phyloP scores from a whole-genome alignment of 2,888 invertebrate species.

The Mechanitis messenoides region DNA sequence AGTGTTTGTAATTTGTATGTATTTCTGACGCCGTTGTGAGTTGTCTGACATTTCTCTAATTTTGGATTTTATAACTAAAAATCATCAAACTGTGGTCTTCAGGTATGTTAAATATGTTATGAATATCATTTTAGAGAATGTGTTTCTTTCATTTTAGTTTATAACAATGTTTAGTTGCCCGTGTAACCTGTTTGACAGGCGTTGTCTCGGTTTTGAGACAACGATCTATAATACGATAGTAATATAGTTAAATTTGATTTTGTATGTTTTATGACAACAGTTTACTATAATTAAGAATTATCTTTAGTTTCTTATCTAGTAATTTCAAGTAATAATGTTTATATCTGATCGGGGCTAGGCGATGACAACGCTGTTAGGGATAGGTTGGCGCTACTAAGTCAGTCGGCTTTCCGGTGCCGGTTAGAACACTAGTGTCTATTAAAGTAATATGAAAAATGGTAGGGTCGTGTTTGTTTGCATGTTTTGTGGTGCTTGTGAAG shows the following conservation, averaged over 20 bases:
- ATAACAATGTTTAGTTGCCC: slow-evolving; percentile 17
- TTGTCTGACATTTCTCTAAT: slow-evolving; percentile 62
- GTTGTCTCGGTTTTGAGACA: slow-evolving; percentile 53
- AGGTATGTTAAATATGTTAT: slow-evolving; percentile 57
- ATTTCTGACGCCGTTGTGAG: slow-evolving; percentile 69
- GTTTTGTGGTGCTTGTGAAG: slow-evolving; percentile 50
- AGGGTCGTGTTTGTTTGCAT: slow-evolving; percentile 46
- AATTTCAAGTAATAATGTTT: slow-evolving; percentile 52
- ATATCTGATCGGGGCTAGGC: slow-evolving; percentile 50
- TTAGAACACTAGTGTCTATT: slow-evolving; percentile 57
- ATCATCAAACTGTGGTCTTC: slow-evolving; percentile 65
- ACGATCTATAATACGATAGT: slow-evolving; percentile 25
- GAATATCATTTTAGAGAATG: slow-evolving; percentile 24
- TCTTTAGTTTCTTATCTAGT: slow-evolving; percentile 54
- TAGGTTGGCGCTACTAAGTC: slow-evolving; percentile 37
- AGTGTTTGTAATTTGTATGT: slow-evolving; percentile 61
- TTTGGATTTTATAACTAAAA: slow-evolving; percentile 74
- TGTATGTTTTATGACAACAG: slow-evolving; percentile 1
- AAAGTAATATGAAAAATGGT: slow-evolving; percentile 64
- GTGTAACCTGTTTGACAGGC: slow-evolving; percentile 61
- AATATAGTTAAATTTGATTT: slow-evolving; percentile 8
- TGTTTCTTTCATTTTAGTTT: slow-evolving; percentile 15
- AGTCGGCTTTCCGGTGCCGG: slow-evolving; percentile 70
- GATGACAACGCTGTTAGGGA: slow-evolving; percentile 39
- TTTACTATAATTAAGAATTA: slow-evolving; percentile 36